Base-by-base conservation (phyloP, 2,888 invertebrate genomes). In the Sphaeridia pumilis region DNA sequence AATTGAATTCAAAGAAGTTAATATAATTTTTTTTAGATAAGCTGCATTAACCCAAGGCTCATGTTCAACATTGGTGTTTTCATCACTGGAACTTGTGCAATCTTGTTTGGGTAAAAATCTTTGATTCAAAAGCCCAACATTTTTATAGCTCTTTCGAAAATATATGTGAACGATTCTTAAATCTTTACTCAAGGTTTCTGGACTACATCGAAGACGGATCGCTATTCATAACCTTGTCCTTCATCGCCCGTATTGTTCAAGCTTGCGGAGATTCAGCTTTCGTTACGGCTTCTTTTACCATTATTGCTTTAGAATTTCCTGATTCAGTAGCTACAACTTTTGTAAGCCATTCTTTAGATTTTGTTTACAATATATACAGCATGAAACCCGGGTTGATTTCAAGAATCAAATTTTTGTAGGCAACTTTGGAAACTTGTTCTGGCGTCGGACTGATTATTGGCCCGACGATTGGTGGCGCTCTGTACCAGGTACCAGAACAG, bases 181-280 rank as follows among this genome's bases (percentile, higher is more conserved):
- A 17, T 38, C 7, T 47, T 22, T 27, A 43, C 20, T 31, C 12
- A 42, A 64, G 64, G 20, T 59, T 60, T 35, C 25, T 64, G 2
- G 54, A 60, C 22, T 44, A 56, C 20, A 50, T 64, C 20, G 43
- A 58, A 7, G 55, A 52, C 24, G 34, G 61, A 20, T 75, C 77
- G 52, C 76, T 81, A 2, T 89, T 88, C 70, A 84, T 88, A 60
- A 74, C 79, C 0, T 72, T 86, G 27, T 86, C 87, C 65, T 85
- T 89, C 69, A 66, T 81, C 24, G 83, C 88, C 59, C 75, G 89
- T 49, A 83, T 87, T 53, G 72, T 87, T 38, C 85, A 88, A 69
- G 88, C 88, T 0, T 74, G 87, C 73, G 89, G 89, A 20, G 87
- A 87, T 67, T 86, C 88, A 0, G 87, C 87, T n/a, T 85, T 69